phyloP scores from a whole-genome alignment of 2,888 invertebrate genomes.

The Tuta absoluta region DNA sequence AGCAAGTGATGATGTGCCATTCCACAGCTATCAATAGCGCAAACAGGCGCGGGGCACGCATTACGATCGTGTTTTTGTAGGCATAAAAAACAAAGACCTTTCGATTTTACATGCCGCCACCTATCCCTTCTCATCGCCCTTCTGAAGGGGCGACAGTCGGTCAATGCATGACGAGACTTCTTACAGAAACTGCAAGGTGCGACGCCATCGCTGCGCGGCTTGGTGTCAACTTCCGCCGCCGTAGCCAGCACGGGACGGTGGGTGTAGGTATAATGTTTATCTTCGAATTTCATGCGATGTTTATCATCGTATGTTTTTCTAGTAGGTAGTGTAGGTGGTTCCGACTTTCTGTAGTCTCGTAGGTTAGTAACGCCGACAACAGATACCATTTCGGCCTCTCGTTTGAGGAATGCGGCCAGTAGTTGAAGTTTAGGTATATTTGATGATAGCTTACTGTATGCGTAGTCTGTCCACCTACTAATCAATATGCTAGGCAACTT shows the following conservation, averaged over 20 bases:
- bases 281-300: no score
- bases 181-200: constrained; percentile 26
- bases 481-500: constrained; percentile 31
- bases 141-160: constrained; percentile 33
- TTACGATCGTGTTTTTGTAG: no score
- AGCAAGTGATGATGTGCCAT: constrained; percentile 31
- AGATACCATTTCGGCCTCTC: constrained; percentile 29
- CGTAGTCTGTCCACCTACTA: constrained; percentile 34
- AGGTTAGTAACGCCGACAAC: constrained; percentile 19
- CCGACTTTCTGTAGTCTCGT: not conserved
- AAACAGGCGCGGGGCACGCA: no score
- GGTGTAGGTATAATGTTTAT: not conserved
- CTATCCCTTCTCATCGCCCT: constrained; percentile 33
- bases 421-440: constrained; percentile 29
- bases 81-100: constrained; percentile 28
- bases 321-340: not conserved
- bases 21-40: no score
- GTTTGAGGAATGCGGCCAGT: constrained; percentile 33
- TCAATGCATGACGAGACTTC: constrained; percentile 20
- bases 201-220: not conserved
- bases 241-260: constrained; percentile 18
- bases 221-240: no score
- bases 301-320: not conserved
- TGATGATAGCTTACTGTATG: constrained; percentile 24
- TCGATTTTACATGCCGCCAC: constrained; percentile 31